These are phyloP conservation scores for Ligdia adustata DNA, from an alignment of 2,888 invertebrate species.

Conservation along the genomic window DNA sequence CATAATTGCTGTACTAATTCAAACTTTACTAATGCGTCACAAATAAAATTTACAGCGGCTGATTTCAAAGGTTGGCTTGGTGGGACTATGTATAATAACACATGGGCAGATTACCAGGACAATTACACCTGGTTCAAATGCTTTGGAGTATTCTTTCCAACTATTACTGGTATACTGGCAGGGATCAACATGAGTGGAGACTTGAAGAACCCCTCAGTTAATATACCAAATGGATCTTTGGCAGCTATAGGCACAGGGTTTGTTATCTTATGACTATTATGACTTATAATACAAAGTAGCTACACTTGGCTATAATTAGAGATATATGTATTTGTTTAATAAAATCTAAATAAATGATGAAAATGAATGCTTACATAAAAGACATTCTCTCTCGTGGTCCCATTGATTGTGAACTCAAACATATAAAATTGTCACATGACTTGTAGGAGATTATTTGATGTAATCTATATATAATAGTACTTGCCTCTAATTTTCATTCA, in stretches of 20 bases:
- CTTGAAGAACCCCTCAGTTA: slow-evolving; percentile 93
- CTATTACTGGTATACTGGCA: slow-evolving; percentile 97
- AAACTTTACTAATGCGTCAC: neutral
- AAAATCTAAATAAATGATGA: too few species aligned
- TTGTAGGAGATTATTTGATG: too few species aligned
- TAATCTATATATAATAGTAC: too few species aligned
- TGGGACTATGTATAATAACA: slow-evolving; percentile 91
- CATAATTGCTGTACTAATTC: neutral
- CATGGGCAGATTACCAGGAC: slow-evolving; percentile 90
- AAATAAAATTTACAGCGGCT: slow-evolving; percentile 26
- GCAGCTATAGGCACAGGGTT: slow-evolving; percentile 96
- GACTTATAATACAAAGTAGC: too few species aligned
- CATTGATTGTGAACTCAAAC: too few species aligned
- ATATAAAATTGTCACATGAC: too few species aligned
- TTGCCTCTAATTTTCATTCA: too few species aligned
- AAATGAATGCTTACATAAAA: too few species aligned
- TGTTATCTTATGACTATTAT: too few species aligned
- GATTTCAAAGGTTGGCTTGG: slow-evolving; percentile 95
- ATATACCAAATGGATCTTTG: slow-evolving; percentile 97
- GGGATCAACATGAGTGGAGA: slow-evolving; percentile 99
- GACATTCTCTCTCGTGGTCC: too few species aligned
- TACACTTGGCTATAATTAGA: too few species aligned
- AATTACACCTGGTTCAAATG: slow-evolving; percentile 97
- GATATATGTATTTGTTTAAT: too few species aligned
- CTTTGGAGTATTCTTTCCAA: slow-evolving; percentile 98